Evolutionary conservation across 2,888 invertebrate species (phyloP).

Genomic region (Parthenolecanium corni): DNA sequence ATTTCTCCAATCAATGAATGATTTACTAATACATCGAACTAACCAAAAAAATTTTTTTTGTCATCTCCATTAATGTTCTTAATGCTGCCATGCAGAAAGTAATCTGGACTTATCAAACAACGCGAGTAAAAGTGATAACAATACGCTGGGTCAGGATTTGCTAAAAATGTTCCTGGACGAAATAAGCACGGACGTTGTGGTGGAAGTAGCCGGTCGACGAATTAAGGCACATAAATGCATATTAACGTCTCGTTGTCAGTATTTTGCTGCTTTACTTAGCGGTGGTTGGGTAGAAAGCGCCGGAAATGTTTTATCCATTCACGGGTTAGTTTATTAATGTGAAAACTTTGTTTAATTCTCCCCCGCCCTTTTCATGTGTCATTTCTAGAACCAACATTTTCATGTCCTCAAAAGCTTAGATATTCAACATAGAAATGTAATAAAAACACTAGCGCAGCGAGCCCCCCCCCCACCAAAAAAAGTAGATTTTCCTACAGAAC

Average conservation of each 20-base stretch:
- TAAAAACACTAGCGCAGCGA: not conserved
- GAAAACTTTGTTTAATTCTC: no score
- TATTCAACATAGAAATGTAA: not conserved
- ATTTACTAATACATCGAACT: no score
- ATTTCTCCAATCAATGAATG: no score
- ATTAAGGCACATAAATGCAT: constrained; percentile 87
- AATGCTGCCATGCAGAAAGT: constrained; percentile 9
- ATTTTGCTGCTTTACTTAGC: constrained; percentile 81
- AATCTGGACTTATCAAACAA: constrained; percentile 12
- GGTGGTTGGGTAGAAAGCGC: constrained; percentile 72
- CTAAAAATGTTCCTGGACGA: constrained; percentile 84
- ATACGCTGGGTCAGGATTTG: constrained; percentile 63
- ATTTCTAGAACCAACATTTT: not conserved
- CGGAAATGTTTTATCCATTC: constrained; percentile 70
- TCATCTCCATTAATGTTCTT: not conserved
- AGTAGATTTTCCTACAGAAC: no score
- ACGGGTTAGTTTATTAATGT: constrained; percentile 55
- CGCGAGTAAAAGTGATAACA: constrained; percentile 6
- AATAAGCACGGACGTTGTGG: constrained; percentile 75
- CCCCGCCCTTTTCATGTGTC: not conserved
- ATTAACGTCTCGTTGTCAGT: constrained; percentile 79
- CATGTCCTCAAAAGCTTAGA: not conserved
- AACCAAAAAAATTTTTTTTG: no score
- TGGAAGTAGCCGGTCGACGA: constrained; percentile 69
- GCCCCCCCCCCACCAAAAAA: no score